Conservation (phyloP, 2,113 vertebrate genomes). For the Sinocyclocheilus anophthalmus region DNA sequence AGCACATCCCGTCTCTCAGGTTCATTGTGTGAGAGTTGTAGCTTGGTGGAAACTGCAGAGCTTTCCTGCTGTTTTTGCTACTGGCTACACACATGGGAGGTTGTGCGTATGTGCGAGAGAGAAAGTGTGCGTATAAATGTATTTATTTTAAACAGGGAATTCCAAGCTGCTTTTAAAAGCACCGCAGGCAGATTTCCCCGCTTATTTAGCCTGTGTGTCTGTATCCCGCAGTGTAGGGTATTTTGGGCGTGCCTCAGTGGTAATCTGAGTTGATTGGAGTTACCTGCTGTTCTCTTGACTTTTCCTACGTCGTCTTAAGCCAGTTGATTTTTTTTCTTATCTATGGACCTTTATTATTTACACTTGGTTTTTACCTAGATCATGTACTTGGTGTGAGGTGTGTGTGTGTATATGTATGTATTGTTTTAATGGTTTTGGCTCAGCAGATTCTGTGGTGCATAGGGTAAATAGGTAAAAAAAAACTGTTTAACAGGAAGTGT, state of each 20-base stretch:
- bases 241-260: neutral
- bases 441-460: too few species aligned
- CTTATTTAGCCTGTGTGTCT: neutral
- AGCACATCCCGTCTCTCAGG: neutral
- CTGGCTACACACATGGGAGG: neutral
- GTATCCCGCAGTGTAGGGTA: neutral
- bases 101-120: neutral
- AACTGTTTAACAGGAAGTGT: neutral
- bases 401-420: too few species aligned
- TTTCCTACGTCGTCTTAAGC: neutral
- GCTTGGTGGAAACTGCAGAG: neutral
- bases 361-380: neutral
- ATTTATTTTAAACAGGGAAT: constrained; percentile 24
- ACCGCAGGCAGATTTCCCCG: neutral
- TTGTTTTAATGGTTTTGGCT: too few species aligned
- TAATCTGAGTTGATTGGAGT: constrained; percentile 27
- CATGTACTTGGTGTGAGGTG: neutral
- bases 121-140: neutral
- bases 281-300: constrained; percentile 27
- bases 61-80: constrained; percentile 33
- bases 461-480: too few species aligned
- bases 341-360: neutral
- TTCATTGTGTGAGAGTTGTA: constrained; percentile 8
- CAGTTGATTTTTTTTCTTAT: neutral
- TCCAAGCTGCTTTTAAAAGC: neutral